Base-by-base conservation (phyloP, 2,113 vertebrate species). In the Xenopus laevis region DNA sequence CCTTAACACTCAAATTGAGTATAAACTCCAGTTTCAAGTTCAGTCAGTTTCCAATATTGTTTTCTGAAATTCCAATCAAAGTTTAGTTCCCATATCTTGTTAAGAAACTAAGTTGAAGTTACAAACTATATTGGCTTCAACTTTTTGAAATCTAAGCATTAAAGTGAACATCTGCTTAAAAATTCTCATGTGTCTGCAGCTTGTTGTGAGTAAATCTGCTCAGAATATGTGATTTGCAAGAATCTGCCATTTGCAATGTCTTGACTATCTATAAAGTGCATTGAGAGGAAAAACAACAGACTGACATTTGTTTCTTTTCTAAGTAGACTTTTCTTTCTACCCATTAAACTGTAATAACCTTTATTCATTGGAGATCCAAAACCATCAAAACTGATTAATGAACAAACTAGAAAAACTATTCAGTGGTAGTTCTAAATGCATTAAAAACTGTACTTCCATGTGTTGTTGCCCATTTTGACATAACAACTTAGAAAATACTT, bases 201-300 rank as follows among this genome's bases (percentile, higher is more conserved):
- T 50, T 13, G 47, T 50, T 16, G 15, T 27, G n/a, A 27, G 23
- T 50, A 50, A 50, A 50, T 50, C 47, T 50, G 47, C 47, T 50
- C 15, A 10, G 47, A 50, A 50, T 50, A 16, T 50, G 47, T 13
- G 47, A 2, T 50, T 50, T 13, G 47, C 11, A 50, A 13, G 47
- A 50, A 15, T 50, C 47, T 50, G 11, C 47, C 17, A 30, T 17
- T 40, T 40, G 61, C 23, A 63, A 40, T 33, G 23, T 40, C 61
- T 30, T 63, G 12, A 16, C 16, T 17, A 63, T 63, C 61, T 63
- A 63, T 63, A 63, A 63, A 63, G 61, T 40, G 61, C 6, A 63
- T 63, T 63, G 12, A 16, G 27, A 63, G 23, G 27, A 63, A 63
- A 30, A 15, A 63, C 6, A 33, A 10, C 61, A 63, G 21, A 27